phyloP scores from a whole-genome alignment of 2,113 vertebrate genomes.

The Oryzias javanicus region DNA sequence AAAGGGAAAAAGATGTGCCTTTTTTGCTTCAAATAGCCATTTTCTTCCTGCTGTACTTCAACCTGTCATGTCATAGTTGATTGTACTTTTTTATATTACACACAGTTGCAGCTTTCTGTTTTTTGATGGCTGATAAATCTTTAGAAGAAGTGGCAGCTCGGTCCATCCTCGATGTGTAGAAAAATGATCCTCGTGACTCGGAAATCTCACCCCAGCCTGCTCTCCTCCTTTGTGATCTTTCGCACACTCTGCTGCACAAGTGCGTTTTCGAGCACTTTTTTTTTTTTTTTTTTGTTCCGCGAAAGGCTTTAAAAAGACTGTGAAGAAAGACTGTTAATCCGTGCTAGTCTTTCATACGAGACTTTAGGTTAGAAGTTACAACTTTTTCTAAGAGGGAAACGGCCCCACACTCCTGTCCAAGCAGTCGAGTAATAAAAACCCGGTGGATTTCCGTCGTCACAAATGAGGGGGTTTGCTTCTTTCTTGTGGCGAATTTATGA shows the following conservation, averaged over 20 bases:
- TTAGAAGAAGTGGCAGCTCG: slow-evolving; percentile 63
- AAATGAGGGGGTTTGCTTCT: slow-evolving; percentile 36
- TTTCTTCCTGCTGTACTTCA: slow-evolving; percentile 48
- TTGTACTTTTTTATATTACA: slow-evolving; percentile 73
- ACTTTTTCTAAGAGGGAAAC: slow-evolving; percentile 22
- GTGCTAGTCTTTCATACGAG: slow-evolving; percentile 28
- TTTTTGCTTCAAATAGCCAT: slow-evolving; percentile 72
- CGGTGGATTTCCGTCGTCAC: slow-evolving; percentile 55
- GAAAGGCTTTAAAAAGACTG: slow-evolving; percentile 72
- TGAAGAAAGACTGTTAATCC: slow-evolving; percentile 41
- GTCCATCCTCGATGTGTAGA: slow-evolving; percentile 41
- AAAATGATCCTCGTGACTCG: slow-evolving; percentile 33
- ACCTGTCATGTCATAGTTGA: slow-evolving; percentile 55
- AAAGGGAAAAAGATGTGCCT: slow-evolving; percentile 79
- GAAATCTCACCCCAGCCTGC: slow-evolving; percentile 36
- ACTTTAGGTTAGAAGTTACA: slow-evolving; percentile 31
- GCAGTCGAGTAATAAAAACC: slow-evolving; percentile 34
- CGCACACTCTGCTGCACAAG: slow-evolving; percentile 18
- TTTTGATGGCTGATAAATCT: slow-evolving; percentile 39
- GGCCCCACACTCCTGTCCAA: slow-evolving; percentile 5
- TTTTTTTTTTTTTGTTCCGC: slow-evolving; percentile 33
- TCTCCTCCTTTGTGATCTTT: slow-evolving; percentile 21
- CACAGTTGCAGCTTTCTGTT: slow-evolving; percentile 57
- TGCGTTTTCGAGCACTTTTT: slow-evolving; percentile 56
- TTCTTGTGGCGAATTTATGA: slow-evolving; percentile 33